phyloP scores from a whole-genome alignment of 2,888 invertebrate species.

The Erebia ligea region DNA sequence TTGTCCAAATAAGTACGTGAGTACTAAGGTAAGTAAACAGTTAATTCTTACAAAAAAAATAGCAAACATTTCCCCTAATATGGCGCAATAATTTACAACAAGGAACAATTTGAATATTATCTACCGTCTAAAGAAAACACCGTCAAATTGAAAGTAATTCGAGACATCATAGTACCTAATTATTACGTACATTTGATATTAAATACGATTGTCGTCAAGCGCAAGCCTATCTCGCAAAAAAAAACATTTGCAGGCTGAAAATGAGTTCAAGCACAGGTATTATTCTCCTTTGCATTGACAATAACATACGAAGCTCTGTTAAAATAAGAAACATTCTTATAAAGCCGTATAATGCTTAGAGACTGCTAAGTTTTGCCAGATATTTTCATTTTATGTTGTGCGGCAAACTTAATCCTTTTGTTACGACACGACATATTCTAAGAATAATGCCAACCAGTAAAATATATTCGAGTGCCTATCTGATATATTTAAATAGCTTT shows the following conservation, averaged over 20 bases:
- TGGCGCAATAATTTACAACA: not conserved
- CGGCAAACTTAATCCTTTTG: conserved; percentile 26
- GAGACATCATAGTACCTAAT: conserved; percentile 17
- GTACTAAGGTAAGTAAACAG: too few relatives aligned
- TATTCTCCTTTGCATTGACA: conserved; percentile 23
- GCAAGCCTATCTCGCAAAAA: too few relatives aligned
- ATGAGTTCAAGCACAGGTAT: conserved; percentile 19
- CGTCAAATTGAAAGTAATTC: not conserved
- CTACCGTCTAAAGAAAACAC: not conserved
- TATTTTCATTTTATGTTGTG: conserved; percentile 24
- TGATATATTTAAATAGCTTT: not conserved
- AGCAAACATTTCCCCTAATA: not conserved
- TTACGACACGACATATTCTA: conserved; percentile 19
- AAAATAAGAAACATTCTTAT: conserved; percentile 24
- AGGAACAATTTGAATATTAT: not conserved
- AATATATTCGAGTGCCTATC: not conserved
- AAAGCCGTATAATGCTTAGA: conserved; percentile 29
- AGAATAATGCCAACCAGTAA: conserved; percentile 19
- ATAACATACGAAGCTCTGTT: conserved; percentile 25
- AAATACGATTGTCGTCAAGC: too few relatives aligned
- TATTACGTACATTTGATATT: too few relatives aligned
- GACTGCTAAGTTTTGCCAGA: conserved; percentile 29
- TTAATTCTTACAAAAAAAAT: too few relatives aligned
- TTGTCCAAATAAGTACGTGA: too few relatives aligned
- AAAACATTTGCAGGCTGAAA: conserved; percentile 21